Evolutionary conservation across 2,888 invertebrate genomes (phyloP).

Genomic region (Sinopyrophorus schimmeli): DNA sequence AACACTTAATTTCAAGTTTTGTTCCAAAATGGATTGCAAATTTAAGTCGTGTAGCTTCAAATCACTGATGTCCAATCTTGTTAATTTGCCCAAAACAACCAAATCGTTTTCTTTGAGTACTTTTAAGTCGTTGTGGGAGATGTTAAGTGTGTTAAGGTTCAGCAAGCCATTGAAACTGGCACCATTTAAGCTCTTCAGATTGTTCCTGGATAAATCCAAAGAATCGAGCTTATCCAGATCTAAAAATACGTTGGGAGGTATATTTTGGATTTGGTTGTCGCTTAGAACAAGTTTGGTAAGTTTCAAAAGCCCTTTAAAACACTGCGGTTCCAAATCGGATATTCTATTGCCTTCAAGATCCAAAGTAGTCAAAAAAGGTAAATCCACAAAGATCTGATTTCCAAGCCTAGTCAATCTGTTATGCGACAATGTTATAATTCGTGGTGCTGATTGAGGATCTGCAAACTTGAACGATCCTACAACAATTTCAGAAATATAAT

Average conservation of each 20-base stretch:
- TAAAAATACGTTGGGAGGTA: not conserved
- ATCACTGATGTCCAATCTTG: constrained; percentile 14
- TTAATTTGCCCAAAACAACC: constrained; percentile 9
- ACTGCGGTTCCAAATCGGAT: too few species aligned
- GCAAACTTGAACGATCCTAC: too few species aligned
- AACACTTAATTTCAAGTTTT: constrained; percentile 2
- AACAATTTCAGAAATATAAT: too few species aligned
- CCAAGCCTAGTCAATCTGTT: not conserved
- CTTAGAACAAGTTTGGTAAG: too few species aligned
- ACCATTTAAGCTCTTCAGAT: not conserved
- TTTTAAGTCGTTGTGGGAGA: constrained; percentile 11
- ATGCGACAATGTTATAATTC: too few species aligned
- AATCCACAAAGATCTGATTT: not conserved
- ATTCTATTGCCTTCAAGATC: too few species aligned
- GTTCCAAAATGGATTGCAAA: constrained; percentile 9
- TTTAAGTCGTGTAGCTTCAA: constrained; percentile 4
- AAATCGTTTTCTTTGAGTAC: constrained; percentile 1
- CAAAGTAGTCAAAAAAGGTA: too few species aligned
- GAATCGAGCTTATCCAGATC: constrained; percentile 2
- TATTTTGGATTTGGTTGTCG: not conserved
- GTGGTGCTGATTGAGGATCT: too few species aligned
- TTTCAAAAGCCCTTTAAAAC: too few species aligned
- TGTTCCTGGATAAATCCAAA: constrained; percentile 15
- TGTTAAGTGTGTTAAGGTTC: constrained; percentile 8
- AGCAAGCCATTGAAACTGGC: constrained; percentile 13